phyloP scores from a whole-genome alignment of 2,113 vertebrate genomes.

The Xyrauchen texanus region DNA sequence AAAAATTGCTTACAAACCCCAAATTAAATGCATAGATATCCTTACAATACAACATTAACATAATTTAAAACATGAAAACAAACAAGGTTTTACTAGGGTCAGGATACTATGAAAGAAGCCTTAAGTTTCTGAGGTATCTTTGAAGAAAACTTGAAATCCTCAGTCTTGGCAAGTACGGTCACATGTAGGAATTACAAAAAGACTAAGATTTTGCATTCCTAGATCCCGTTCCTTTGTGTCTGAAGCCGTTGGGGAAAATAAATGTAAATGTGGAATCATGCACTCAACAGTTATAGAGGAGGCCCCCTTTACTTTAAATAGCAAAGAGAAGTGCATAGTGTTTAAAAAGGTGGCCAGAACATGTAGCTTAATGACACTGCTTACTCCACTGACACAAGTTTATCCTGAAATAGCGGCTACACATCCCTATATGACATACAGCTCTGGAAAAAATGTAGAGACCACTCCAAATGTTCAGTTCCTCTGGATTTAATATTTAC shows the following conservation, averaged over 20 bases:
- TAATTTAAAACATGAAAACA: conserved; percentile 26
- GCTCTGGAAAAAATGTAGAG: too few species aligned
- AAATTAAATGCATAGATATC: conserved; percentile 30
- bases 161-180: conserved; percentile 26
- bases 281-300: neutral
- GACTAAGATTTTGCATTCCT: conserved; percentile 5
- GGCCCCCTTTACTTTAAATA: neutral
- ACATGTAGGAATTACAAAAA: conserved; percentile 37
- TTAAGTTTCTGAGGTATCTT: conserved; percentile 47
- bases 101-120: conserved; percentile 32
- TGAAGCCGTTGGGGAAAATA: too few species aligned
- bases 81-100: conserved; percentile 5
- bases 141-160: conserved; percentile 42
- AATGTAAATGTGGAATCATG: neutral
- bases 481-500: too few species aligned
- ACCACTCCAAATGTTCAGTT: too few species aligned
- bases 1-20: conserved; percentile 15
- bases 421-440: conserved; percentile 18
- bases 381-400: conserved; percentile 26
- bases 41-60: conserved; percentile 25
- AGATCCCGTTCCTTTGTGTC: neutral
- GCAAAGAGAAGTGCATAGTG: conserved; percentile 7
- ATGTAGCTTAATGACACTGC: conserved; percentile 22
- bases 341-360: conserved; percentile 1
- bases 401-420: conserved; percentile 46